A percentile compares a stretch with the other conserved stretches of the same genome.
These are phyloP conservation scores for Anastrepha obliqua DNA, from an alignment of 1,140 invertebrate species.

Conservation along the genomic window DNA sequence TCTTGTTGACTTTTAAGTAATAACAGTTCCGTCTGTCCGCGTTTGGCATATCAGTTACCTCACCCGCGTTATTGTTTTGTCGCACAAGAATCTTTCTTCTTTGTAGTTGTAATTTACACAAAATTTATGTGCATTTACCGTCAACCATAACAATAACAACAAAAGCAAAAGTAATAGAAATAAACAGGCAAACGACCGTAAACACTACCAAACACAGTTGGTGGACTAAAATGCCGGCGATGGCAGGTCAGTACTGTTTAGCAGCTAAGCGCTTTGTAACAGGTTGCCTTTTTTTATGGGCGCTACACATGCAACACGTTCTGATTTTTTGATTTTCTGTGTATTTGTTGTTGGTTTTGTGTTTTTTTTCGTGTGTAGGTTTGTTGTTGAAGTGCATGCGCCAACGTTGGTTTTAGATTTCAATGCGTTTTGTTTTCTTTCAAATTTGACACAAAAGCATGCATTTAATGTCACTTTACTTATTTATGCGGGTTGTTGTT, in stretches of 20 bases:
- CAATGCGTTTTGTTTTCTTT: constrained; percentile 51
- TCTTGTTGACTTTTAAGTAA: neutral
- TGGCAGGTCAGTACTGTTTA: neutral
- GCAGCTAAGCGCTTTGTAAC: neutral
- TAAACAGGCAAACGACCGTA: neutral
- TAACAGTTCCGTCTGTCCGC: neutral
- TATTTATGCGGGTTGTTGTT: constrained; percentile 30
- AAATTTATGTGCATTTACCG: constrained; percentile 38
- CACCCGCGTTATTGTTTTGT: constrained; percentile 41
- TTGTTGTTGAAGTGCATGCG: constrained; percentile 23
- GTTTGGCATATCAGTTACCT: constrained; percentile 44
- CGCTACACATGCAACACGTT: constrained; percentile 20
- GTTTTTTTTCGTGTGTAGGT: constrained; percentile 8
- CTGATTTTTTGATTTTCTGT: neutral
- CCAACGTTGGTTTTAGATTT: constrained; percentile 19
- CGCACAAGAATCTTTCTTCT: constrained; percentile 33
- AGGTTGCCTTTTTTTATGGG: constrained; percentile 20
- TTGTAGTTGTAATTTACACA: constrained; percentile 42
- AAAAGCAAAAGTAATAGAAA: neutral
- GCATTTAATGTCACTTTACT: constrained; percentile 46
- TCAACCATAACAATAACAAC: constrained; percentile 47
- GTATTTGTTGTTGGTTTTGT: no score
- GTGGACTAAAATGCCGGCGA: no score
- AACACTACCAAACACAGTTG: neutral
- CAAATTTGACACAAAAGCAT: constrained; percentile 50